A percentile compares a stretch with the other conserved stretches of the same genome.
These are phyloP conservation scores for Sebastes alutus DNA, from an alignment of 2,797 vertebrate genomes.

Conservation along the genomic window DNA sequence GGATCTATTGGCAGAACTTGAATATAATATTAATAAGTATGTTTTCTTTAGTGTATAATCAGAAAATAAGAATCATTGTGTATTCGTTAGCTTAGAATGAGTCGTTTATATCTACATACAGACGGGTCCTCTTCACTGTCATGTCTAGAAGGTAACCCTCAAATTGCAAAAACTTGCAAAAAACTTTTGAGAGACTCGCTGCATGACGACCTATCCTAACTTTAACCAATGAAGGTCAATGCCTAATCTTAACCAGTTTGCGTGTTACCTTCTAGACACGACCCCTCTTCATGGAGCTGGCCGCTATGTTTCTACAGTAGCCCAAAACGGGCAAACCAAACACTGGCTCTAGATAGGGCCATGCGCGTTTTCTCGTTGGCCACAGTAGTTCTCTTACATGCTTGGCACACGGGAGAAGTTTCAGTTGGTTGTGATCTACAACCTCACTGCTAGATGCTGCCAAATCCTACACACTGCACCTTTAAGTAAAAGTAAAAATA, in stretches of 20 bases:
- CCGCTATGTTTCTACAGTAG: not conserved
- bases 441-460: not conserved
- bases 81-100: not conserved
- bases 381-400: not conserved
- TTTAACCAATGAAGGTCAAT: no score
- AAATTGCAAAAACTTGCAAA: no score
- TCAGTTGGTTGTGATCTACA: not conserved
- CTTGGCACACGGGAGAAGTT: not conserved
- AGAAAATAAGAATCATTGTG: not conserved
- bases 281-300: not conserved
- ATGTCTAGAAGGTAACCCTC: no score
- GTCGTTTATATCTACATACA: not conserved
- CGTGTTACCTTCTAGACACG: no score
- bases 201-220: no score
- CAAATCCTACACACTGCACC: not conserved
- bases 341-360: not conserved
- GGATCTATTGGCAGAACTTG: not conserved
- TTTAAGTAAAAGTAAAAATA: not conserved
- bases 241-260: no score
- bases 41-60: not conserved
- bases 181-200: no score
- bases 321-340: not conserved
- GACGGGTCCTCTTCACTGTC: not conserved
- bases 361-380: not conserved
- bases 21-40: not conserved